phyloP scores from a whole-genome alignment of 2,888 invertebrate species.

The Harpagoxenus sublaevis region DNA sequence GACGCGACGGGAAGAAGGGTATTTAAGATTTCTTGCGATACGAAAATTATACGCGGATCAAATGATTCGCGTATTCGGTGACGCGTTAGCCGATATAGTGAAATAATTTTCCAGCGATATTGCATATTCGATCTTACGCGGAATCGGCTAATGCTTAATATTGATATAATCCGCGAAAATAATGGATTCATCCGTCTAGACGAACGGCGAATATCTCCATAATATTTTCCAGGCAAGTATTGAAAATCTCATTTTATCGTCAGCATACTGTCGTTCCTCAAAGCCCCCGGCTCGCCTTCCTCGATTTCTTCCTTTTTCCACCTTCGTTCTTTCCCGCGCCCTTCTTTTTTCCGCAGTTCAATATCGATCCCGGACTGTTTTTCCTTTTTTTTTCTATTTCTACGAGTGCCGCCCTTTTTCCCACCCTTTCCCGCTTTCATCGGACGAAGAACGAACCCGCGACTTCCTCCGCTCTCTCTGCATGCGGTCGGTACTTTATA shows the following conservation, averaged over 20 bases:
- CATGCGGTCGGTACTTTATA: slow-evolving; percentile 52
- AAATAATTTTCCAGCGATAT: slow-evolving; percentile 28
- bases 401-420: slow-evolving; percentile 75
- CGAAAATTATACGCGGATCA: slow-evolving; percentile 2
- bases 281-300: slow-evolving; percentile 62
- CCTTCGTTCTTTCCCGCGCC: slow-evolving; percentile 69
- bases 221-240: slow-evolving; percentile 57
- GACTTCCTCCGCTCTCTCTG: slow-evolving; percentile 45
- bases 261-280: slow-evolving; percentile 71
- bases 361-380: slow-evolving; percentile 71
- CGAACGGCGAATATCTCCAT: slow-evolving; percentile 64
- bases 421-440: slow-evolving; percentile 76
- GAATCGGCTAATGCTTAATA: slow-evolving; percentile 51
- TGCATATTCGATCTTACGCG: slow-evolving; percentile 26
- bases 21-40: slow-evolving; percentile 6
- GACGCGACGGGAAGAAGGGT: background rate
- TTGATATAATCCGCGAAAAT: slow-evolving; percentile 56
- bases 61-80: slow-evolving; percentile 9
- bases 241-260: slow-evolving; percentile 69
- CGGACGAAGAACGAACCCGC: slow-evolving; percentile 66
- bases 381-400: slow-evolving; percentile 69
- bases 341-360: slow-evolving; percentile 70
- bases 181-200: slow-evolving; percentile 56
- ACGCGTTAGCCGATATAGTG: slow-evolving; percentile 10
- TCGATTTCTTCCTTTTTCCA: slow-evolving; percentile 72